Base-by-base conservation (phyloP, 2,113 vertebrate species). In the Gopherus flavomarginatus region DNA sequence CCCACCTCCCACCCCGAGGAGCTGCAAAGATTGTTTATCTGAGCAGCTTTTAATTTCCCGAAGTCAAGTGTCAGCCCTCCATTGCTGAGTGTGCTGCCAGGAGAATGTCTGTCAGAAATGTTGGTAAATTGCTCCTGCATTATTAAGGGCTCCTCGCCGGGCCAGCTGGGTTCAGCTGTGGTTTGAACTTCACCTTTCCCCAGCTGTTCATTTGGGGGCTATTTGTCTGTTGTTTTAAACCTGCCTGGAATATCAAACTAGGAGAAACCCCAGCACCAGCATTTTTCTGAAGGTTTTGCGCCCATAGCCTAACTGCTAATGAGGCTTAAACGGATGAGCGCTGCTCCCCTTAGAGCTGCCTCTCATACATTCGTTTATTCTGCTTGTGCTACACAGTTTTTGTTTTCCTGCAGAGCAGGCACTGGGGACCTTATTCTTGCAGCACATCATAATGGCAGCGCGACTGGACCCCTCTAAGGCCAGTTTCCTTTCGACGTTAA, bases 91-190 rank as follows among this genome's bases (percentile, higher is more conserved):
- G 80, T 49, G 87, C 92, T 93, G 87, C 77, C 87, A 90, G 77
- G 77, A 57, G 83, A 77, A 65, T 22, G 50, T 50, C 83, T 75
- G 85, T 93, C 59, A 79, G 81, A 90, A 89, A 87, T 52, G 85
- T 50, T 90, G 83, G 85, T 81, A 93, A 93, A 93, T 90, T 90
- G 88, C 92, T 93, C 86, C 42, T 93, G 92, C 87, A 93, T 93
- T 93, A 93, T 93, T 93, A 86, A 93, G 62, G 59, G 75, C 82
- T 88, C 38, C 57, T 89, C 57, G 81, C 75, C 59, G 49, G 91
- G 50, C 87, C 87, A 72, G 87, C 29, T 44, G 59, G 81, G 87
- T 85, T 89, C 92, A 90, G 53, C 62, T 75, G 92, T 42, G 19
- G 59, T 57, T 88, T 86, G 83, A 82, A 87, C 92, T 31, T 54